Evolutionary conservation across 2,113 vertebrate genomes (phyloP).

Genomic region (Nothobranchius kuhntae): DNA sequence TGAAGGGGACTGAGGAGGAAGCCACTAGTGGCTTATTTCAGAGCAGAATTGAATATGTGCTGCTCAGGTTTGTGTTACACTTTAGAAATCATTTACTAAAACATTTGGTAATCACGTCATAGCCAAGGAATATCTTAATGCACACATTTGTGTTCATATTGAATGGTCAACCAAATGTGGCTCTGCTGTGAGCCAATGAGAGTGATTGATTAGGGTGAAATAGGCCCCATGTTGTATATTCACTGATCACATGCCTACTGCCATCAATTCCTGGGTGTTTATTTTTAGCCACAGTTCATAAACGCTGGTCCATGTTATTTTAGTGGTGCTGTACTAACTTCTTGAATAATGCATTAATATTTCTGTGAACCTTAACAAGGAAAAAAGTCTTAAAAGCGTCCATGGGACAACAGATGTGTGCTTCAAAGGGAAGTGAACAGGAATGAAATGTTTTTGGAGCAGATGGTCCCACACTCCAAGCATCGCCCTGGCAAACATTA

Average conservation of each 20-base stretch:
- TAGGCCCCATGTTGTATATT: too few relatives aligned
- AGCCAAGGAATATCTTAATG: too few relatives aligned
- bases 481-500: constrained; percentile 16
- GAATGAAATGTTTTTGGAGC: constrained; percentile 42
- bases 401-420: constrained; percentile 27
- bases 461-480: constrained; percentile 42
- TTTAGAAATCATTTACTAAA: background rate
- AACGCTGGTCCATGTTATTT: background rate
- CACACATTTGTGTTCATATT: too few relatives aligned
- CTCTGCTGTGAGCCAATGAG: background rate
- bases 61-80: background rate
- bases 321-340: background rate
- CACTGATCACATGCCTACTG: too few relatives aligned
- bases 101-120: too few relatives aligned
- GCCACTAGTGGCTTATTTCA: too few relatives aligned
- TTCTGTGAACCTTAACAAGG: background rate
- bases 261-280: too few relatives aligned
- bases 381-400: constrained; percentile 4
- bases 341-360: constrained; percentile 13
- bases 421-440: constrained; percentile 16
- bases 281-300: too few relatives aligned
- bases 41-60: background rate
- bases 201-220: background rate
- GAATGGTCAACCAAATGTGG: too few relatives aligned
- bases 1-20: background rate